Percentiles rank a stretch among this genome's conserved stretches.
These are phyloP conservation scores for Ictalurus punctatus DNA, from an alignment of 2,113 vertebrate genomes.

Conservation along the genomic window DNA sequence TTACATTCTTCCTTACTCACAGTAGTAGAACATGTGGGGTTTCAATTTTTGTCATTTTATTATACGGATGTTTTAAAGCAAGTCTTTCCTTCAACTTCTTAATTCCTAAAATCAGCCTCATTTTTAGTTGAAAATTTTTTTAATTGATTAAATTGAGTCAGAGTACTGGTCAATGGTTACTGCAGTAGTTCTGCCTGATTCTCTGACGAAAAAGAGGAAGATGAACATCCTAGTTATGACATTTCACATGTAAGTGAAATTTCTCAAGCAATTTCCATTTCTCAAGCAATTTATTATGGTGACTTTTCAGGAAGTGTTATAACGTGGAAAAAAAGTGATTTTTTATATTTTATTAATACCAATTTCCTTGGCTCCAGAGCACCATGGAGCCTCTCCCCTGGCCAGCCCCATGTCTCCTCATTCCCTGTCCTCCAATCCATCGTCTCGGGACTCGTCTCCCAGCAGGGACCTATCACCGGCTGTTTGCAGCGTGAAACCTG, in stretches of 20 bases:
- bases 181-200: background rate
- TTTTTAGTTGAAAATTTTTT: background rate
- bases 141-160: background rate
- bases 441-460: slow-evolving; percentile 95
- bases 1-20: background rate
- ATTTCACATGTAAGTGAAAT: background rate
- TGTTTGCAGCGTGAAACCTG: slow-evolving; percentile 78
- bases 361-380: slow-evolving; percentile 73
- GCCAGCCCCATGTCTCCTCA: slow-evolving; percentile 98
- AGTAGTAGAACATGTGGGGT: background rate
- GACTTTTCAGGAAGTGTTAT: background rate
- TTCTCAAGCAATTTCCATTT: background rate
- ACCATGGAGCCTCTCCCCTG: slow-evolving; percentile 89
- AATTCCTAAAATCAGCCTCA: background rate
- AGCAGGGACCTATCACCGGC: slow-evolving; percentile 91
- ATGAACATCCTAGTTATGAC: background rate
- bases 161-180: background rate
- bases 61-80: background rate
- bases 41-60: background rate
- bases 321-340: too few relatives aligned
- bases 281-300: background rate
- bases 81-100: background rate
- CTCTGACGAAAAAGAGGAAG: background rate
- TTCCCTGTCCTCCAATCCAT: slow-evolving; percentile 95
- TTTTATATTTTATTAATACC: background rate